Conservation (phyloP, 1,140 invertebrate genomes). For the Drosophila pectinifera region DNA sequence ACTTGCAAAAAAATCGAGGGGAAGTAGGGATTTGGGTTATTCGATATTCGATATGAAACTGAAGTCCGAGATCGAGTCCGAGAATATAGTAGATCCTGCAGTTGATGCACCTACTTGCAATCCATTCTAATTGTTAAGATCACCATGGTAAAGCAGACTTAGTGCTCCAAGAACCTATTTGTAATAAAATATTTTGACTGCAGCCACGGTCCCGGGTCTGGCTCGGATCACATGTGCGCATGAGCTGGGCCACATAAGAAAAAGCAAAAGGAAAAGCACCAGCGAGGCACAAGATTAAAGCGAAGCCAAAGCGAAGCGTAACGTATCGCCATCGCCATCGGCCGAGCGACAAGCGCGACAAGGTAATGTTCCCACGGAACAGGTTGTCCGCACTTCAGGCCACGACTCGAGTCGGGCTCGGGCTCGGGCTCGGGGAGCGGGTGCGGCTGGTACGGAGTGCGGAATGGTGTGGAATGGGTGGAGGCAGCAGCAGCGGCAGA, state of each 20-base stretch:
- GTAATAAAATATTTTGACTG: constrained; percentile 31
- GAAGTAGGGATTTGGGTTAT: too few species aligned
- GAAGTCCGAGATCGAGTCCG: too few species aligned
- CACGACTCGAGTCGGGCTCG: constrained; percentile 54
- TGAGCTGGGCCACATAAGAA: constrained; percentile 1
- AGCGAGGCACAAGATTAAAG: constrained; percentile 69
- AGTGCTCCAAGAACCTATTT: too few species aligned
- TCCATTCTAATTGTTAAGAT: too few species aligned
- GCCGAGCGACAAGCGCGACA: constrained; percentile 80
- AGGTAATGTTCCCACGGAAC: constrained; percentile 85
- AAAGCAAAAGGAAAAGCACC: constrained; percentile 37
- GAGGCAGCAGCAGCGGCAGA: constrained; percentile 5
- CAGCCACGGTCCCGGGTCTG: constrained; percentile 35
- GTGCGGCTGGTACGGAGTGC: background rate
- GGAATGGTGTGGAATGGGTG: constrained; percentile 14
- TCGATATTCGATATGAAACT: too few species aligned
- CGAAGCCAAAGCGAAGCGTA: constrained; percentile 83
- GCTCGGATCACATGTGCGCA: constrained; percentile 30
- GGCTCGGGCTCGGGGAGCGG: constrained; percentile 11
- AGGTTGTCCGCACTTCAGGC: constrained; percentile 84
- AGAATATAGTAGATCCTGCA: too few species aligned
- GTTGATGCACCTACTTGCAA: too few species aligned
- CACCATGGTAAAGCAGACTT: too few species aligned
- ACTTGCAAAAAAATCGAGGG: constrained; percentile 12
- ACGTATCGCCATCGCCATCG: constrained; percentile 79